Conservation (phyloP, 1,140 invertebrate species). For the Trichonephila clavata region DNA sequence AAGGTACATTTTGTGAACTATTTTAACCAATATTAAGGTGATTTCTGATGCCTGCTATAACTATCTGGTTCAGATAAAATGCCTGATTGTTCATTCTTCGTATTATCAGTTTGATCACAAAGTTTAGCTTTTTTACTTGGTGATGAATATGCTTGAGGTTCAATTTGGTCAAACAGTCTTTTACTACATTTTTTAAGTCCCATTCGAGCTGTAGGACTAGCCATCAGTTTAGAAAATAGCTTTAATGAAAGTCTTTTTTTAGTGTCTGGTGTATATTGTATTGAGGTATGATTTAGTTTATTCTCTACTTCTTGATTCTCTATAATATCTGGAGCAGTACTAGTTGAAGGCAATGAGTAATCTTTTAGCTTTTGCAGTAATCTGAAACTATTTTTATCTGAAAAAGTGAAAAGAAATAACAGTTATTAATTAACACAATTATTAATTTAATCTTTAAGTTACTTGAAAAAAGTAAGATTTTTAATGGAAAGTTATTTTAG, state of each 20-base stretch:
- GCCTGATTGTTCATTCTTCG: not conserved
- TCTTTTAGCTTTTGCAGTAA: not conserved
- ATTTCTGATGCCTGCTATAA: not conserved
- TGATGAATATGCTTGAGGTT: not conserved
- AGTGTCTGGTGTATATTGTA: constrained; percentile 42
- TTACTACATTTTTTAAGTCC: constrained; percentile 64
- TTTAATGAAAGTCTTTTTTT: constrained; percentile 62
- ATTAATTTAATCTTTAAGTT: no score
- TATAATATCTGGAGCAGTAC: no score
- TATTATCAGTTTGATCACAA: not conserved
- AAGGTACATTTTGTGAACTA: not conserved
- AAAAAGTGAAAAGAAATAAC: not conserved
- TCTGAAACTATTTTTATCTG: not conserved
- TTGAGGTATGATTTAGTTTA: not conserved
- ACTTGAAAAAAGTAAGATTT: no score
- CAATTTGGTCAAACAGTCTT: constrained; percentile 56
- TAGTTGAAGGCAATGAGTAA: not conserved
- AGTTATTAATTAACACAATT: not conserved
- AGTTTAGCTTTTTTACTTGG: not conserved
- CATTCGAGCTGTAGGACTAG: constrained; percentile 43
- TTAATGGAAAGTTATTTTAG: no score
- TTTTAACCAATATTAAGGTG: not conserved
- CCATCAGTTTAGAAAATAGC: constrained; percentile 44
- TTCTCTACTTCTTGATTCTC: not conserved
- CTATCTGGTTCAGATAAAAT: not conserved